These are phyloP conservation scores for Aphelocoma californica DNA, from an alignment of 2,797 vertebrate species.

Conservation along the genomic window DNA sequence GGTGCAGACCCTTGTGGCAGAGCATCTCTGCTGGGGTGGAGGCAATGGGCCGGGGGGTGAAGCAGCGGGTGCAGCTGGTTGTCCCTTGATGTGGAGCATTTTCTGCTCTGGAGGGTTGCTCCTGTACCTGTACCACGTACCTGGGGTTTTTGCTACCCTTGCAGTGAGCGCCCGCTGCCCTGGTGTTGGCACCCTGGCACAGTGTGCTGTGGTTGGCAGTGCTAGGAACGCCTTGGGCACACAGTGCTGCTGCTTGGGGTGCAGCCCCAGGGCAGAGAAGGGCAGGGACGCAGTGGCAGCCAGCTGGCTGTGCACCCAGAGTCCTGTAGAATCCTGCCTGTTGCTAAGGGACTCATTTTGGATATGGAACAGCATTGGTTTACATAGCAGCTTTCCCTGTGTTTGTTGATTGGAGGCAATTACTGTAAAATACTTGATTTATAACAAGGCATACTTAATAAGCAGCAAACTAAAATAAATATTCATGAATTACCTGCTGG, in stretches of 20 bases:
- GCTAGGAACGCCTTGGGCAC: not conserved
- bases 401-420: constrained; percentile 56
- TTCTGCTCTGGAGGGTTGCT: not conserved
- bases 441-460: constrained; percentile 51
- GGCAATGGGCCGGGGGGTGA: not conserved
- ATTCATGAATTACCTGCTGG: constrained; percentile 35
- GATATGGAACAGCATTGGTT: not conserved
- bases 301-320: fast-evolving
- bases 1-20: fast-evolving
- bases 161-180: fast-evolving
- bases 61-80: not conserved
- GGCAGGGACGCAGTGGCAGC: not conserved
- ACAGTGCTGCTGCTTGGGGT: not conserved
- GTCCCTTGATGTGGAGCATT: not conserved
- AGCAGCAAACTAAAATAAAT: constrained; percentile 49
- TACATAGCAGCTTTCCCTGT: not conserved
- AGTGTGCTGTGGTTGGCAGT: fast-evolving
- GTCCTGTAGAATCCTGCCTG: not conserved
- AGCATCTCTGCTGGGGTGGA: not conserved
- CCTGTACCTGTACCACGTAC: fast-evolving
- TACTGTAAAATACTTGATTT: constrained; percentile 61
- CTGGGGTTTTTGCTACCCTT: not conserved
- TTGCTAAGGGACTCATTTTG: not conserved
- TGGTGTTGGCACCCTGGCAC: not conserved
- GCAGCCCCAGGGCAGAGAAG: not conserved